These are phyloP conservation scores for Enteromius argenteus DNA, from an alignment of 2,797 vertebrate genomes.

Conservation along the genomic window DNA sequence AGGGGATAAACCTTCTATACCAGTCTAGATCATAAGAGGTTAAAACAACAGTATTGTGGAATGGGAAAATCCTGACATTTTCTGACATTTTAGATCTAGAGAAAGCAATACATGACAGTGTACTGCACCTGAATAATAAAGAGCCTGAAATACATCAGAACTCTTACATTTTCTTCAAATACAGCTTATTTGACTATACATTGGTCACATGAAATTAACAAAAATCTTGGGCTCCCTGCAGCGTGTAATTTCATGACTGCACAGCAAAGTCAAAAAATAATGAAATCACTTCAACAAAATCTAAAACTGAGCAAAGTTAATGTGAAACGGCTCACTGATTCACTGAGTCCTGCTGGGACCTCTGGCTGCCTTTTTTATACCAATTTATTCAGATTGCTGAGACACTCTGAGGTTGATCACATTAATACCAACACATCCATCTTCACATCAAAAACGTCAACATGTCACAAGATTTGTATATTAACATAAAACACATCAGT, in stretches of 20 bases:
- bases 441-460: background rate
- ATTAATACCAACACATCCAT: background rate
- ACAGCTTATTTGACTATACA: background rate
- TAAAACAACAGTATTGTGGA: conserved; percentile 13
- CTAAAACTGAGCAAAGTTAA: background rate
- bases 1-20: conserved; percentile 11
- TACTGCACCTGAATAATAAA: conserved; percentile 14
- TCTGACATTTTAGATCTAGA: conserved; percentile 18
- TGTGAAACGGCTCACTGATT: conserved; percentile 2
- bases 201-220: background rate
- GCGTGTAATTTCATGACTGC: background rate
- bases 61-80: conserved; percentile 5
- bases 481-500: background rate
- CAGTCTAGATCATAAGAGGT: conserved; percentile 14
- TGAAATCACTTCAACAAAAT: background rate
- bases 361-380: background rate
- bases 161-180: background rate
- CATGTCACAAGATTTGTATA: background rate
- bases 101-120: background rate
- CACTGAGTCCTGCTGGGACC: background rate
- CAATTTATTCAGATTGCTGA: conserved; percentile 1
- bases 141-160: background rate
- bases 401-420: background rate
- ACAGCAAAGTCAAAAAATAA: background rate
- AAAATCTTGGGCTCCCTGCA: background rate